phyloP scores from a whole-genome alignment of 2,888 invertebrate genomes.

The Electrophaes corylata region DNA sequence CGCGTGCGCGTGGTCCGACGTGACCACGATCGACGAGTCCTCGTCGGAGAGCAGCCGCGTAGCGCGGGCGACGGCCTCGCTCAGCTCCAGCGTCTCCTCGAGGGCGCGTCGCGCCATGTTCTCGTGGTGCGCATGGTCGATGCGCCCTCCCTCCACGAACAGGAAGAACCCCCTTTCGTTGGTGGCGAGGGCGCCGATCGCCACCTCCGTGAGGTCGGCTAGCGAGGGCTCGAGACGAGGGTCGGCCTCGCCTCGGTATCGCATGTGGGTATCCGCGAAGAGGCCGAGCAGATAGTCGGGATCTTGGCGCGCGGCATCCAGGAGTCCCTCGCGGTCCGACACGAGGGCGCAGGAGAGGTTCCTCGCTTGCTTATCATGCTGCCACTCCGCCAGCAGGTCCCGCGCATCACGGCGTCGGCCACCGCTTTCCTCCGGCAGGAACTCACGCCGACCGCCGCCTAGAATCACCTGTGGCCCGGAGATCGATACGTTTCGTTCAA shows the following conservation, averaged over 20 bases:
- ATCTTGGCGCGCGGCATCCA: conserved; percentile 54
- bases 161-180: conserved; percentile 88
- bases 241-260: conserved; percentile 86
- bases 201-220: conserved; percentile 73
- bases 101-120: conserved; percentile 83
- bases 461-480: conserved; percentile 87
- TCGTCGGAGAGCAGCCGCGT: conserved; percentile 62
- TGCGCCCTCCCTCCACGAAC: conserved; percentile 87
- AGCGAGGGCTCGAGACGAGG: conserved; percentile 87
- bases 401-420: conserved; percentile 83
- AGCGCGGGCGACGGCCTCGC: conserved; percentile 80
- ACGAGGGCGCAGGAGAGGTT: conserved; percentile 75
- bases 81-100: conserved; percentile 87
- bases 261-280: conserved; percentile 85
- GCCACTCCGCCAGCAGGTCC: conserved; percentile 88
- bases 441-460: conserved; percentile 88
- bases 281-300: conserved; percentile 86
- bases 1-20: conserved; percentile 90
- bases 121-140: conserved; percentile 87
- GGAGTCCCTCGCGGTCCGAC: conserved; percentile 65
- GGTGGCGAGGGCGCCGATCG: conserved; percentile 87
- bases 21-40: conserved; percentile 90
- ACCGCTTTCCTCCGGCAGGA: conserved; percentile 82
- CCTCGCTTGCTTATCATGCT: conserved; percentile 63
- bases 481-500: too few species aligned